Evolutionary conservation across 2,113 vertebrate species (phyloP).

Genomic region (Sterrhoptilus dennistouni): DNA sequence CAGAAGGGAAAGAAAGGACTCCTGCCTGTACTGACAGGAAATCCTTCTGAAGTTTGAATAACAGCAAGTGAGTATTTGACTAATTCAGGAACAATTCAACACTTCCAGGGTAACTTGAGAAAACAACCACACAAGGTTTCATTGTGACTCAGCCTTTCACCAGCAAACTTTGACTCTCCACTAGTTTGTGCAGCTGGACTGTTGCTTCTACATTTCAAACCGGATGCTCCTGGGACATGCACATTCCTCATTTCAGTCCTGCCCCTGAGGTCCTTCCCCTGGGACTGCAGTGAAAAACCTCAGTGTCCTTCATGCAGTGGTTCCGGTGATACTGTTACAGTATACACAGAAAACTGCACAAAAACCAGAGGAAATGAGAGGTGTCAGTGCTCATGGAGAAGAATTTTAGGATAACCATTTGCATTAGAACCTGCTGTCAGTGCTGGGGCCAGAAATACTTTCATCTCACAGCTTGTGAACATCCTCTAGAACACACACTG

Average conservation of each 20-base stretch:
- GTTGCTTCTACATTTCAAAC: neutral
- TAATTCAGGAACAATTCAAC: neutral
- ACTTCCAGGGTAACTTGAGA: neutral
- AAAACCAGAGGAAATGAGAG: neutral
- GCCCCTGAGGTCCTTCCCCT: neutral
- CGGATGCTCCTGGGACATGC: rapidly evolving
- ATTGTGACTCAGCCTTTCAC: neutral
- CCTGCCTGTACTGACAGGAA: neutral
- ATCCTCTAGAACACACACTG: neutral
- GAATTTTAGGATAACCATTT: neutral
- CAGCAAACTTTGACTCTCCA: neutral
- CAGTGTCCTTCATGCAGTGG: neutral
- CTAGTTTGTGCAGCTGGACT: neutral
- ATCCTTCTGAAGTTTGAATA: neutral
- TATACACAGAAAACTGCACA: neutral
- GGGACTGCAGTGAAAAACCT: neutral
- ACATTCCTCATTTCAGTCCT: neutral
- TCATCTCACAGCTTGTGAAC: neutral
- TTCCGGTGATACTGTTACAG: neutral
- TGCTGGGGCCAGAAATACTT: neutral
- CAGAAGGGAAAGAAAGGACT: neutral
- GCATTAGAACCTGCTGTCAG: neutral
- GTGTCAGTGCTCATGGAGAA: neutral
- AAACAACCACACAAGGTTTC: neutral
- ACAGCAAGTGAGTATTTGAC: neutral